Base-by-base conservation (phyloP, 2,797 vertebrate species). In the Chloroceryle inda region DNA sequence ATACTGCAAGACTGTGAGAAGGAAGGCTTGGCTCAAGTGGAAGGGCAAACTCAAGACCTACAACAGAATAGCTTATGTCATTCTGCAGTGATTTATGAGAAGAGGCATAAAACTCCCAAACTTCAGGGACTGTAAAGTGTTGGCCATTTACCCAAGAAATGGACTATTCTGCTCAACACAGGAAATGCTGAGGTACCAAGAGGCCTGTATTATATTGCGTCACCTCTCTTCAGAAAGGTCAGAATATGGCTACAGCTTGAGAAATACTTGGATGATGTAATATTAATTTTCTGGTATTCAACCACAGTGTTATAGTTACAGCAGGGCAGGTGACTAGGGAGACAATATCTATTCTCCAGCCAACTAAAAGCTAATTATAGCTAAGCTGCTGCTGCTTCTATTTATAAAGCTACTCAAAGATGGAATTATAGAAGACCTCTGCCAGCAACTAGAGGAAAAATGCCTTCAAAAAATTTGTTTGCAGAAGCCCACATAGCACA, bases 311-410 rank as follows among this genome's bases (percentile, higher is more conserved):
- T 81, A 63, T 8, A 29, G 21, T 33, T 73, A 3, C 24, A 78
- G 72, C 49, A 94, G 79, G 40, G 64, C 17, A 58, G 27, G 79
- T 50, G 64, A 82, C 29, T 47, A 24, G 22, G 12, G 50, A 93
- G 24, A 81, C 40, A 59, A 7, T 13, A 59, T 29, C 74, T 84
- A 24, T 52, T 81, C 66, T 84, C 50, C 87, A 88, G 2, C 23
- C 66, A 89, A 78, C 61, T 59, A 59, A 47, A 33, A 84, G 68
- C 59, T 93, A 80, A 91, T 93, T 93, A 69, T 66, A 91, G 79
- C 35, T 58, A n/a, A 89, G 38, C 35, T 66, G 38, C 27, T 82
- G 2, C 50, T 84, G 2, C 50, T 59, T 88, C 74, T 95, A 75
- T 88, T 94, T 93, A 94, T 73, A 91, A 81, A 84, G 22, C 21